Evolutionary conservation across 1,140 invertebrate species (phyloP), one percentile per base, ranked within the genome.

Genomic region (Leptoteleia sp.): DNA sequence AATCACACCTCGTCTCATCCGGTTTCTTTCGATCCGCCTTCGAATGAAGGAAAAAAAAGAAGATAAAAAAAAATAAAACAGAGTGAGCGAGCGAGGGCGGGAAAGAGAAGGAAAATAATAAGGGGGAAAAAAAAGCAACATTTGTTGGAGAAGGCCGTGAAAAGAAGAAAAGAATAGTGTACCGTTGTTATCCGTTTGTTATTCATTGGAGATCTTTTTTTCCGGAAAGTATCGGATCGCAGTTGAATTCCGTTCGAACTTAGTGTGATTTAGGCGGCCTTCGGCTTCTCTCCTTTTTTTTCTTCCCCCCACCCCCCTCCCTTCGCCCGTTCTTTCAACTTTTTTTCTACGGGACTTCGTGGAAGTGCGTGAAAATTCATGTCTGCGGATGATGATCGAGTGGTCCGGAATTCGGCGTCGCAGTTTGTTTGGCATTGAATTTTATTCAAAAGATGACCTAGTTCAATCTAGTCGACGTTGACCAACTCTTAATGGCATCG

Each of bases 391-490:
- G 38, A 33, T 45, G 38, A 43, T 43, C 15, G 38, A 45, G 40
- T 5, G 42, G 25, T n/a, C n/a, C 3, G 27, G 25, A 40, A 38
- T 27, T 55, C 19, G 33, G 8, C n/a, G 22, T 22, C 35, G 7
- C 22, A 22, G 19, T 6, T 19, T 19, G 15, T 25, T 5, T 37
- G 29, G 43, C 19, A 27, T 47, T 47, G 43, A 12, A 8, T 6
- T 17, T 35, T 27, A 62, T 48, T 62, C 38, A 37, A 15, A 62
- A 38, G 43, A 62, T 48, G 57, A 62, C 57, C 57, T 62, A 62
- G 57, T 62, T 62, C 57, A 62, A 62, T 62, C 31, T n/a, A 11
- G 6, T 27, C 17, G 42, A 27, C 11, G 33, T 47, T 62, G 43
- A 38, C 55, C 40, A 48, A 48, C n/a, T n/a, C 17, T 15, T 16